phyloP scores from a whole-genome alignment of 2,113 vertebrate species.

The Pteruthius melanotis region DNA sequence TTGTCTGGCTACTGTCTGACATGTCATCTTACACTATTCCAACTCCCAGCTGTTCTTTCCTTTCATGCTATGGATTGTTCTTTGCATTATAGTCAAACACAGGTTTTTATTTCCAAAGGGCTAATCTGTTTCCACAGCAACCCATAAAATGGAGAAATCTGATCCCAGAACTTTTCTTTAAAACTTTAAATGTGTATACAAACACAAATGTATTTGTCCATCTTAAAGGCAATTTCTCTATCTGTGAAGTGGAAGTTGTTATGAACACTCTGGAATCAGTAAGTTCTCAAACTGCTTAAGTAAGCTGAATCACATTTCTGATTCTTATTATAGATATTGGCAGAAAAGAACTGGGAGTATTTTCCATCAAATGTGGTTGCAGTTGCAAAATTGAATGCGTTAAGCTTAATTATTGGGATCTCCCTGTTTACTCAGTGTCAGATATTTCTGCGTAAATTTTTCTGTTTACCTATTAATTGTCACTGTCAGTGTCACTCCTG shows the following conservation, averaged over 20 bases:
- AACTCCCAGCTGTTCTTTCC: conserved; percentile 74
- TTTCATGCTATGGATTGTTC: conserved; percentile 72
- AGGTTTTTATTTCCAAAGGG: conserved; percentile 54
- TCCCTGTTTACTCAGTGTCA: neutral
- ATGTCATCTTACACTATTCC: conserved; percentile 69
- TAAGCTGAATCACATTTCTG: conserved; percentile 7
- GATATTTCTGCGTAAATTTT: neutral
- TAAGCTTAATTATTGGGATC: neutral
- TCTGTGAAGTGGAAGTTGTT: conserved; percentile 4
- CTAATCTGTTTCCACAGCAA: conserved; percentile 76
- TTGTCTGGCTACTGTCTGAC: conserved; percentile 80
- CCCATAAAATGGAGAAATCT: conserved; percentile 69
- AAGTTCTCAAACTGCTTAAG: neutral
- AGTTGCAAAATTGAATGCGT: neutral
- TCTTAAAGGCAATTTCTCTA: neutral
- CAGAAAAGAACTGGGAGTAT: neutral
- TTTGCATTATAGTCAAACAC: conserved; percentile 65
- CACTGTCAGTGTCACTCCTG: neutral
- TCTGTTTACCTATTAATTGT: neutral
- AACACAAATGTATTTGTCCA: conserved; percentile 19
- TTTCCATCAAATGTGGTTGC: neutral
- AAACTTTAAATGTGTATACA: conserved; percentile 28
- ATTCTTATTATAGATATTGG: conserved; percentile 20
- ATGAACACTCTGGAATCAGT: neutral
- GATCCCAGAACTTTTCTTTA: conserved; percentile 62